Percentiles rank a stretch among this genome's conserved stretches.
Evolutionary conservation across 2,797 vertebrate species (phyloP).

Genomic region (Pipistrellus kuhlii): DNA sequence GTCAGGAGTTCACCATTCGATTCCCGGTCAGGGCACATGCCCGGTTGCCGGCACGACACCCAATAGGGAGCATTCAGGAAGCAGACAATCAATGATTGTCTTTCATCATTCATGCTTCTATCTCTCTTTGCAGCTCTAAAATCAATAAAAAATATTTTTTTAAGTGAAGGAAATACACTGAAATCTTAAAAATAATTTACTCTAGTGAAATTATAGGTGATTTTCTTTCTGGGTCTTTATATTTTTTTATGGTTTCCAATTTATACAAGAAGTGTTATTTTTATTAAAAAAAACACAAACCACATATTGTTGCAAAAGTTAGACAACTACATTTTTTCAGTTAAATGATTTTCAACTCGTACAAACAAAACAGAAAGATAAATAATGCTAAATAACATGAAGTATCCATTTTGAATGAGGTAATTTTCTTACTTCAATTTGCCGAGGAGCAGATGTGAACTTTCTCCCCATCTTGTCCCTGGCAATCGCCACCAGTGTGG

Average conservation of each 20-base stretch:
- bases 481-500: constrained; percentile 85
- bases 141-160: too few relatives aligned
- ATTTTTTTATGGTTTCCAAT: constrained; percentile 28
- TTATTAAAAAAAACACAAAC: background rate
- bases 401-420: background rate
- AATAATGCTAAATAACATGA: background rate
- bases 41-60: too few relatives aligned
- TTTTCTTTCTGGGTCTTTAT: background rate
- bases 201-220: background rate
- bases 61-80: too few relatives aligned
- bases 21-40: too few relatives aligned
- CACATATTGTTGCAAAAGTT: background rate
- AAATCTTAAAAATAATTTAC: background rate
- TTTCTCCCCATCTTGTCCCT: constrained; percentile 83
- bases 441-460: constrained; percentile 84
- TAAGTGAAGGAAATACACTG: background rate
- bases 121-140: too few relatives aligned
- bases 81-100: too few relatives aligned
- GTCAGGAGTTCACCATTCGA: too few relatives aligned
- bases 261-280: background rate
- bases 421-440: constrained; percentile 83
- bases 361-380: constrained; percentile 28
- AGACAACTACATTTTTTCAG: constrained; percentile 8
- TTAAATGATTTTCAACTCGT: constrained; percentile 42
- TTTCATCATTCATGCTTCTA: too few relatives aligned